Base-by-base conservation (phyloP, 2,797 vertebrate species). In the Ibycter americanus region DNA sequence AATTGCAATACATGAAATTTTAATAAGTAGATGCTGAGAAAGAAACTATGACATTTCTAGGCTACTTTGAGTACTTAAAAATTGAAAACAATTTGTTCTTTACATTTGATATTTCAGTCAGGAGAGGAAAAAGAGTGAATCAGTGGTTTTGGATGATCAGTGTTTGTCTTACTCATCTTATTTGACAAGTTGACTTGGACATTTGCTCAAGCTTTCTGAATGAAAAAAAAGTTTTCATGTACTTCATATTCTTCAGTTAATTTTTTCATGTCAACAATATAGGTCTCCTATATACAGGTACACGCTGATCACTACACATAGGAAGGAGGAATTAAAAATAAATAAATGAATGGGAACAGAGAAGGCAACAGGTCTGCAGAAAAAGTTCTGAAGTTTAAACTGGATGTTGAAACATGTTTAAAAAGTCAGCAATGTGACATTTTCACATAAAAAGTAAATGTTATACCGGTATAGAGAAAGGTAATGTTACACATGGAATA, bases 1-100 rank as follows among this genome's bases (percentile, higher is more conserved):
- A 97, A 94, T 93, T 91, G 36, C 38, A 86, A 88, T 76, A 54
- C 15, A 86, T 86, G 36, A 93, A 95, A 91, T 94, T 89, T 97
- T 97, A 96, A 83, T 89, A 95, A 83, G 23, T 54, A 79, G 36
- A 79, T 14, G 54, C 55, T 96, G n/a, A 89, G 70, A 96, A 96
- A 94, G 46, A 89, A 94, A 49, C 9, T 21, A 17, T 87, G 58
- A 96, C 56, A 42, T 97, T 95, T 80, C 40, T 56, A 93, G 29
- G 49, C 9, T 55, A 83, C 54, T 68, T 22, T 66, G 40, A 61
- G 7, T 76, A 15, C 70, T 95, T 91, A 46, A 91, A 96, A 95
- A 59, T 61, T 31, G 29, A 70, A 83, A 63, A 13, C 1, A 56
- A 6, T 29, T 31, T 34, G 29, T 13, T 54, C 13, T 94, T 87